Base-by-base conservation (phyloP, 2,113 vertebrate species). In the Antigone vipio region DNA sequence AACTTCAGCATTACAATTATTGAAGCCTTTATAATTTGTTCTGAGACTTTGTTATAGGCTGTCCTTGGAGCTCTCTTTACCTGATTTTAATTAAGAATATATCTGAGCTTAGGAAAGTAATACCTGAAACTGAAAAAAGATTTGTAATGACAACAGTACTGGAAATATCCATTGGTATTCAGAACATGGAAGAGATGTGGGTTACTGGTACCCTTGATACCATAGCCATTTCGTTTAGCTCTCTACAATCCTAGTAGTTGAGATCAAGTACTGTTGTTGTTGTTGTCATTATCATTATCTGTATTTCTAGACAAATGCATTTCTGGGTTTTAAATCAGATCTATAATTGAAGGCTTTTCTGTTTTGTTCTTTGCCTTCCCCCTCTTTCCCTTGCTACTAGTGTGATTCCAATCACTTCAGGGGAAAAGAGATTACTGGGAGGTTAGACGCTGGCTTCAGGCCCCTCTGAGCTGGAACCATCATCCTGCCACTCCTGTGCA, bases 31-130 rank as follows among this genome's bases (percentile, higher is more conserved):
- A 64, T 68, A 81, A 92, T 72, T 85, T 86, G 68, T 88, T 89
- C 66, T 40, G 56, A 63, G 35, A 85, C 76, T 94, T 72, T 89
- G 44, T 52, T 86, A 86, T 17, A 84, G 76, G 53, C 68, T 85
- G 35, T 49, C 64, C 85, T 93, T 81, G 52, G 72, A 94, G 85
- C 60, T 89, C 93, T 89, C 60, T 87, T 63, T 85, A 81, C 76
- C 44, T 34, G 18, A 49, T 84, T 92, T 97, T 92, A 93, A 95
- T 94, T 92, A 93, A 93, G 85, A 91, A 71, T 91, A 64, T 85
- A 78, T 78, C 69, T 78, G 64, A 93, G 58, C 64, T 93, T 87
- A 35, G 50, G 30, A 91, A 94, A 85, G 73, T 92, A 94, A 92
- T 92, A 94, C 40, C 40, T 86, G 85, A 86, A 88, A 59, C 63